Evolutionary conservation across 37 sponge, comb jelly and placozoan genomes (phyloP).

Genomic region (Beroe ovata): DNA sequence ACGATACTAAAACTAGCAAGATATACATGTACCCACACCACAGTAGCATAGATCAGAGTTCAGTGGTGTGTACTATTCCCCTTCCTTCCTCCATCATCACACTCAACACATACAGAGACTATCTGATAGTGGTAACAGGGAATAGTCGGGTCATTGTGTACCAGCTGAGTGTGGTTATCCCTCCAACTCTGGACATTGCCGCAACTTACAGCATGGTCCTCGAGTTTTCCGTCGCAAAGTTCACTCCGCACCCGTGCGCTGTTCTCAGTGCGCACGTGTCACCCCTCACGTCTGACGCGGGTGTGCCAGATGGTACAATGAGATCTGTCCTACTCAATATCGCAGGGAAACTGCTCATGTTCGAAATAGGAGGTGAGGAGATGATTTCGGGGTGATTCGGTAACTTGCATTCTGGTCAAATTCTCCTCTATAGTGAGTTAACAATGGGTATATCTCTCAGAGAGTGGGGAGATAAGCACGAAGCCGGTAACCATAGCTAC

Average conservation of each 20-base stretch:
- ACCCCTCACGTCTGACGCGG: conserved; percentile 14
- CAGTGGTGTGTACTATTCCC: conserved; percentile 45
- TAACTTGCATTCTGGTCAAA: neutral
- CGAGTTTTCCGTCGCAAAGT: conserved; percentile 59
- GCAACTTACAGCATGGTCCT: neutral
- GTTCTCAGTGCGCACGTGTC: conserved; percentile 63
- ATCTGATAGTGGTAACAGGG: conserved; percentile 38
- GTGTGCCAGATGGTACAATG: neutral
- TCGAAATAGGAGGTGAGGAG: conserved; percentile 19
- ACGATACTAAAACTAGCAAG: neutral
- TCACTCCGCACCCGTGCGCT: conserved; percentile 62
- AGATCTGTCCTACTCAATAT: conserved; percentile 44
- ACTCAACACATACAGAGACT: conserved; percentile 34
- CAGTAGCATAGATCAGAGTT: conserved; percentile 44
- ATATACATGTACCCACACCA: conserved; percentile 66
- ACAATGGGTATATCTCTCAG: neutral
- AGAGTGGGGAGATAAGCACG: neutral
- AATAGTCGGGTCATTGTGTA: neutral
- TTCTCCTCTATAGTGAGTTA: too few species aligned
- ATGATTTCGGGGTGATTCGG: too few species aligned
- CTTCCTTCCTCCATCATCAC: conserved; percentile 27
- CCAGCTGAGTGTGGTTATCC: neutral
- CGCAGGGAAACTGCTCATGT: conserved; percentile 45
- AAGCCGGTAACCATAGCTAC: conserved; percentile 52
- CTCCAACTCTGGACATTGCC: conserved; percentile 15